These are phyloP conservation scores for Bostrychus sinensis DNA, from an alignment of 2,113 vertebrate genomes.

Conservation along the genomic window DNA sequence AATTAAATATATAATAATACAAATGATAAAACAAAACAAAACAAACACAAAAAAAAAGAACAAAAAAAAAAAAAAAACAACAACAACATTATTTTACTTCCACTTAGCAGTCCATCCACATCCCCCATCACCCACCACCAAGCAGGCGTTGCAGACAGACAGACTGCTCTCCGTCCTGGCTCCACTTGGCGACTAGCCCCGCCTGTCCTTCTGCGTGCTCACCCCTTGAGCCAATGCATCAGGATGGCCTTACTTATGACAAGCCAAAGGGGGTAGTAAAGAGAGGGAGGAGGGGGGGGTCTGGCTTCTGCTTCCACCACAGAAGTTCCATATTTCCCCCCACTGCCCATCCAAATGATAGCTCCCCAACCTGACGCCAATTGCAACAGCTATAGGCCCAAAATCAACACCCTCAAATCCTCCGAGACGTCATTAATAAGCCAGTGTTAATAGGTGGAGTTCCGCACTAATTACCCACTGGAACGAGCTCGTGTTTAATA, in stretches of 20 bases:
- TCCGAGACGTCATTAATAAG: slow-evolving; percentile 67
- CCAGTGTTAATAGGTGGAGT: slow-evolving; percentile 76
- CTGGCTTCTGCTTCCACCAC: slow-evolving; percentile 39
- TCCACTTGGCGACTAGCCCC: slow-evolving; percentile 49
- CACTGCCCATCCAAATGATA: slow-evolving; percentile 51
- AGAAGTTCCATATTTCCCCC: slow-evolving; percentile 46
- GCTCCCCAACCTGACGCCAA: slow-evolving; percentile 35
- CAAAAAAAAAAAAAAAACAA: too few species aligned
- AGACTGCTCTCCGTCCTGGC: slow-evolving; percentile 24
- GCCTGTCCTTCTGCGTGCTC: slow-evolving; percentile 68
- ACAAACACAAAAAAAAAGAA: too few species aligned
- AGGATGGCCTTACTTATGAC: slow-evolving; percentile 42
- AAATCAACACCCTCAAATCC: slow-evolving; percentile 45
- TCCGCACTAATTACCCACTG: slow-evolving; percentile 71
- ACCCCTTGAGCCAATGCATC: slow-evolving; percentile 51
- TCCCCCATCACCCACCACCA: slow-evolving; percentile 15
- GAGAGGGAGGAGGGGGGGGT: slow-evolving; percentile 9
- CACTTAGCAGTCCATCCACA: slow-evolving; percentile 59
- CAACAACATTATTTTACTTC: slow-evolving; percentile 46
- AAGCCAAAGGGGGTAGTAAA: not conserved
- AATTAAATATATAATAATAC: too few species aligned
- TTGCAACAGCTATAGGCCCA: slow-evolving; percentile 30
- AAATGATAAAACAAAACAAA: too few species aligned
- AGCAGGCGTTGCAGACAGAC: slow-evolving; percentile 38
- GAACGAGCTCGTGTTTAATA: slow-evolving; percentile 70